Conservation (phyloP, 2,113 vertebrate genomes). For the Entosphenus tridentatus region DNA sequence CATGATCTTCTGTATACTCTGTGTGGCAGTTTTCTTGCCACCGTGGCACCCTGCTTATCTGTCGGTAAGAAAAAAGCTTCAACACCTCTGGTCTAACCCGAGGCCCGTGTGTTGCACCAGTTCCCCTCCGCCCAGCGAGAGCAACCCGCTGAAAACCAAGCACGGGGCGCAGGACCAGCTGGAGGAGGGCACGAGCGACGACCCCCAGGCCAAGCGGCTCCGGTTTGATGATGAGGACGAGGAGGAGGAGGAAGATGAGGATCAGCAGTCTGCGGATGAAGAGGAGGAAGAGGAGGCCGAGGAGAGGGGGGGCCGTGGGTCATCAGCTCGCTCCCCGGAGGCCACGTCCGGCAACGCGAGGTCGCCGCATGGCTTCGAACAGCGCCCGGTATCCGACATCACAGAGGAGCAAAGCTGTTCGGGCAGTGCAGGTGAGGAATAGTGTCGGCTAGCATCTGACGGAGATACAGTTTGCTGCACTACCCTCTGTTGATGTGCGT, state of each 20-base stretch:
- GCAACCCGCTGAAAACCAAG: not conserved
- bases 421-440: not conserved
- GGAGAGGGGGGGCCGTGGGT: not conserved
- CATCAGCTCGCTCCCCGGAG: not conserved
- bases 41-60: not conserved
- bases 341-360: not conserved
- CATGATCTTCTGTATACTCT: not conserved
- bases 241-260: not conserved
- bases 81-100: not conserved
- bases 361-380: not conserved
- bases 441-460: too few relatives aligned
- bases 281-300: not conserved
- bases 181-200: not conserved
- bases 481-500: too few relatives aligned
- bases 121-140: not conserved
- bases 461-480: too few relatives aligned
- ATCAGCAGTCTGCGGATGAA: not conserved
- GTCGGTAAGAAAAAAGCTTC: not conserved
- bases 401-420: not conserved
- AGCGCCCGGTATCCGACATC: not conserved
- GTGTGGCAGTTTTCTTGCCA: too few relatives aligned
- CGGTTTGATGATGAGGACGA: not conserved
- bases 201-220: slow-evolving; percentile 3
- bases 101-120: not conserved
- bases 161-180: not conserved